Conservation (phyloP, 2,113 vertebrate genomes). For the Donacobius atricapilla region DNA sequence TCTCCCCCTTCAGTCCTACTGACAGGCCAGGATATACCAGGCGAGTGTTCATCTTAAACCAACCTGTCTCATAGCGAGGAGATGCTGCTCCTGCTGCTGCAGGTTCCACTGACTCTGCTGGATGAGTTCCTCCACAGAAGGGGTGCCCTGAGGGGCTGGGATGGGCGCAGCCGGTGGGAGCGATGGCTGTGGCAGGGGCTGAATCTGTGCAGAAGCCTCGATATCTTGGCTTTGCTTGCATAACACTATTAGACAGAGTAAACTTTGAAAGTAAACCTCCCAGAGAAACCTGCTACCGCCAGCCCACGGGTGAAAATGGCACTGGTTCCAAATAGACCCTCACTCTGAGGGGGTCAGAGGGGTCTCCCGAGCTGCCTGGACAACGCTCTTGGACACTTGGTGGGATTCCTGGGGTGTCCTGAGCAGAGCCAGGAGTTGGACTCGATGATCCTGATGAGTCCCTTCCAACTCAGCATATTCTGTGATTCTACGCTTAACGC, state of each 20-base stretch:
- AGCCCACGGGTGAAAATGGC: background rate
- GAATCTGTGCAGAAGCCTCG: constrained; percentile 59
- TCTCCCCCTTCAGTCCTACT: background rate
- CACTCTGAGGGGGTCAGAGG: background rate
- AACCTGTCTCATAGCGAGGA: constrained; percentile 93
- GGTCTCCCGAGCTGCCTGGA: background rate
- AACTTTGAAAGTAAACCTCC: background rate
- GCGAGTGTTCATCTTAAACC: fast-evolving
- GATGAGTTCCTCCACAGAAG: constrained; percentile 87
- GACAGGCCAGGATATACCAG: background rate
- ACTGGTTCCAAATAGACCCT: background rate
- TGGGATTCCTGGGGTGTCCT: background rate
- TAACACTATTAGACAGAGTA: constrained; percentile 72
- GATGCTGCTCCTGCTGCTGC: constrained; percentile 96
- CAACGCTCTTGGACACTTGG: background rate
- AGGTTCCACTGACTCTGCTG: constrained; percentile 98
- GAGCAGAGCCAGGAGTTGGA: background rate
- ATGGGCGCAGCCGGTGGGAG: constrained; percentile 72
- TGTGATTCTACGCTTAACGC: fast-evolving
- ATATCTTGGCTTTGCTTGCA: constrained; percentile 89
- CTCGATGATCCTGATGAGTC: background rate
- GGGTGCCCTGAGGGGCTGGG: constrained; percentile 70
- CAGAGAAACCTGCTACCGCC: background rate
- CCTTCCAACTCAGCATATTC: background rate
- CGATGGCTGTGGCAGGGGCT: constrained; percentile 72